These are phyloP conservation scores for Heloderma charlesbogerti DNA, from an alignment of 2,113 vertebrate genomes.

Conservation along the genomic window DNA sequence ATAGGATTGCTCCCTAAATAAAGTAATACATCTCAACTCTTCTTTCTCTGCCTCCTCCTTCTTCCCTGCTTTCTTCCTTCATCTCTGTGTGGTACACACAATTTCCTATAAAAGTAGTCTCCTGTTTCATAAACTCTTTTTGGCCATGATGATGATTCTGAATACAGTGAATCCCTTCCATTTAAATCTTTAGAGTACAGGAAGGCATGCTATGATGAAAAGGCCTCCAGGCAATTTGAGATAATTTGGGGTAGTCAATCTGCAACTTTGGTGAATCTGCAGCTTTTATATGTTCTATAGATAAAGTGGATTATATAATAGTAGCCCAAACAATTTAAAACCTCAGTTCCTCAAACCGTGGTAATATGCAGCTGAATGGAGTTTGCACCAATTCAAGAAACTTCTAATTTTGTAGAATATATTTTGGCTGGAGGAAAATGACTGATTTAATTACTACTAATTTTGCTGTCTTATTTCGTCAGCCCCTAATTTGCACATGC, in stretches of 20 bases:
- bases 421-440: slow-evolving; percentile 14
- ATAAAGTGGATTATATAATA: background rate
- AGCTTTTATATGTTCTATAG: background rate
- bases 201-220: background rate
- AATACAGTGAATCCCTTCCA: background rate
- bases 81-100: background rate
- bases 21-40: background rate
- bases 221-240: background rate
- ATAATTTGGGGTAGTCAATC: background rate
- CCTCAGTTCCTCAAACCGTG: too few species aligned
- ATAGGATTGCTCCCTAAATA: too few species aligned
- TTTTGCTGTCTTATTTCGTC: background rate
- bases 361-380: background rate
- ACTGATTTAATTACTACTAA: slow-evolving; percentile 16
- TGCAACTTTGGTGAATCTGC: background rate
- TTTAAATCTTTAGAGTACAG: background rate
- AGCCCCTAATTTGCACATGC: background rate
- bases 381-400: background rate
- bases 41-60: background rate
- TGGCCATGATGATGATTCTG: background rate
- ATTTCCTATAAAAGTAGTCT: background rate
- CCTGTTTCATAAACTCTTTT: background rate
- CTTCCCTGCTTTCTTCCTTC: background rate
- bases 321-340: background rate
- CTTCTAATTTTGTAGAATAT: background rate